Evolutionary conservation across 1,140 invertebrate species (phyloP).

Genomic region (Agrilus planipennis): DNA sequence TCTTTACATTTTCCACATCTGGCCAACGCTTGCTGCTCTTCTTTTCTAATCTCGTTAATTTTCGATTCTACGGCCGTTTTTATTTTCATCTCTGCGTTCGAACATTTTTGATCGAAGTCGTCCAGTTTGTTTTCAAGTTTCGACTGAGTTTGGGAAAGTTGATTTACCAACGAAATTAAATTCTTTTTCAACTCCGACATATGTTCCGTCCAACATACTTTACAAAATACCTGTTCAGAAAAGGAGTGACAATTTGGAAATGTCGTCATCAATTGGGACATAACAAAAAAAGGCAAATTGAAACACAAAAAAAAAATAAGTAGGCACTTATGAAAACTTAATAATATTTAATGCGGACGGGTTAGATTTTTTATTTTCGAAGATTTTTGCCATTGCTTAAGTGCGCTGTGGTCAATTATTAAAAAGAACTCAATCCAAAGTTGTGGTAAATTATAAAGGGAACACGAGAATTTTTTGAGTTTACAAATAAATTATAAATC

Average conservation of each 20-base stretch:
- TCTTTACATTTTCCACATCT: conserved; percentile 31
- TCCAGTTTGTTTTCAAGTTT: conserved; percentile 41
- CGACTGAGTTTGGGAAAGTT: conserved; percentile 36
- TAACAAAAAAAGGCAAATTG: neutral
- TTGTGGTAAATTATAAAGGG: too few relatives aligned
- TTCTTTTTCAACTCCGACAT: conserved; percentile 42
- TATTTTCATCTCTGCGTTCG: conserved; percentile 37
- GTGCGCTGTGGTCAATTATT: neutral
- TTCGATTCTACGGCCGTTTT: conserved; percentile 35
- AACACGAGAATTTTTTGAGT: too few relatives aligned
- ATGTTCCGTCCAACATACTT: conserved; percentile 43
- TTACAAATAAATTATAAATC: too few relatives aligned
- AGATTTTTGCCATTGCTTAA: neutral
- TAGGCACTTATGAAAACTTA: too few relatives aligned
- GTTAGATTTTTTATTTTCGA: neutral
- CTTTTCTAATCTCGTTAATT: conserved; percentile 32
- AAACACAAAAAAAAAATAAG: too few relatives aligned
- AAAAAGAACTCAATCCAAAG: neutral
- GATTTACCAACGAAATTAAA: conserved; percentile 38
- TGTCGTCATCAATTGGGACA: neutral
- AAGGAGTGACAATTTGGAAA: conserved; percentile 6
- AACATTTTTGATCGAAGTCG: conserved; percentile 38
- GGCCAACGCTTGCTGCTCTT: conserved; percentile 31
- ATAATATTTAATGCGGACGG: conserved; percentile 1
- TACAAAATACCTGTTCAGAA: conserved; percentile 41